Base-by-base conservation (phyloP, 2,888 invertebrate species). In the Zygothrica quintamaculata region DNA sequence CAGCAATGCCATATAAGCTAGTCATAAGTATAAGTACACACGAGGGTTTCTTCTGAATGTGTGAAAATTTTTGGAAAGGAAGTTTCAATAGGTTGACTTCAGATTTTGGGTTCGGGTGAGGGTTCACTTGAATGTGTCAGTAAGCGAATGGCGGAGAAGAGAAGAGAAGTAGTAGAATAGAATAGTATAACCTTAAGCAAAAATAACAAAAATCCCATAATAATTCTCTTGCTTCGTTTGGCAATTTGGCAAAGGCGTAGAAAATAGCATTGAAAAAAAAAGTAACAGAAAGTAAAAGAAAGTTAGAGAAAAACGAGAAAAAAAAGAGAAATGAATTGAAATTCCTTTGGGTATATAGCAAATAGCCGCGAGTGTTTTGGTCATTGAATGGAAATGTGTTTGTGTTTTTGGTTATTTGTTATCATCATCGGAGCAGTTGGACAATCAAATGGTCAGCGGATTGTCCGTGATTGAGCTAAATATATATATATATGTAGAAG, bases 161-260 rank as follows among this genome's bases (percentile, higher is more conserved):
- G n/a, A n/a, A n/a, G n/a, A n/a, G n/a, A n/a, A 53, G 69, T 70
- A 74, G 59, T 51, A 64, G 52, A 65, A 65, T 67, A 61, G 57
- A 57, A 69, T n/a, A n/a, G n/a, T n/a, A n/a, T n/a, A 65, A 48
- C 40, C 55, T 58, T 36, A 53, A 46, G 60, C 61, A 64, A 50
- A 57, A 26, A 42, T n/a, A 33, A 34, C 18, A 13, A 47, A 65
- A 52, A 50, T 81, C 75, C 74, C 80, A 77, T 85, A 88, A 89
- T 86, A 89, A 89, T 89, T 88, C 84, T 84, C 78, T 77, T 82
- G 88, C 85, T 88, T 86, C 85, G 86, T 80, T 88, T 80, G 82
- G 73, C 88, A 84, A 84, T 79, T 75, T 52, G 61, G 46, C 56
- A 56, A 51, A 46, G 22, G 37, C 53, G 36, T 42, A n/a, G 13